Conservation (phyloP, 2,113 vertebrate species). For the Silurus glanis region DNA sequence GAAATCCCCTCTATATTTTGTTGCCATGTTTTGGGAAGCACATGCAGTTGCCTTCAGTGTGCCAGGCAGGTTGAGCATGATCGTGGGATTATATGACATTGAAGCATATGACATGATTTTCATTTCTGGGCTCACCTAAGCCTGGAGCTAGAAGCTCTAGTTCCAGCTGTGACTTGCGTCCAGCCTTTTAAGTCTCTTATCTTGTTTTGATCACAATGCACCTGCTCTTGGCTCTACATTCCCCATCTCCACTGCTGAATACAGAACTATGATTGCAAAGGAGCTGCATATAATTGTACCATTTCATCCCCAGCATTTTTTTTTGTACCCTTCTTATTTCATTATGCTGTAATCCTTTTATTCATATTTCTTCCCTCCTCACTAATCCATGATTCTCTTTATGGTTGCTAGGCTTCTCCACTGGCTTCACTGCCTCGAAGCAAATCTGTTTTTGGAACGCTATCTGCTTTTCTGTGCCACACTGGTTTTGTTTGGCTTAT, state of each 20-base stretch:
- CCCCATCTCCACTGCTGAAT: not conserved
- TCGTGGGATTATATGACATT: not conserved
- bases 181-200: conserved; percentile 30
- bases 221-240: not conserved
- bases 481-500: conserved; percentile 38
- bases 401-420: not conserved
- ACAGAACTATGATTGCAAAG: conserved; percentile 4
- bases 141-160: not conserved
- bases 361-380: not conserved
- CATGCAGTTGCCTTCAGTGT: not conserved
- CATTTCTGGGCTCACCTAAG: not conserved
- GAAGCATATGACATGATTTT: conserved; percentile 12
- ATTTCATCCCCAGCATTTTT: not conserved
- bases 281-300: not conserved
- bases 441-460: conserved; percentile 24
- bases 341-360: conserved; percentile 5
- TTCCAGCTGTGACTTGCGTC: conserved; percentile 11
- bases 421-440: conserved; percentile 1
- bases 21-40: not conserved
- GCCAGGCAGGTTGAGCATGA: not conserved
- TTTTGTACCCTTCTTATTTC: conserved; percentile 14
- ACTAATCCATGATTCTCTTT: not conserved
- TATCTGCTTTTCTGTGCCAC: not conserved
- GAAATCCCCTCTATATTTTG: not conserved
- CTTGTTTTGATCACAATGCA: conserved; percentile 26